phyloP scores from a whole-genome alignment of 1,140 invertebrate genomes.

The Bombus polaris region DNA sequence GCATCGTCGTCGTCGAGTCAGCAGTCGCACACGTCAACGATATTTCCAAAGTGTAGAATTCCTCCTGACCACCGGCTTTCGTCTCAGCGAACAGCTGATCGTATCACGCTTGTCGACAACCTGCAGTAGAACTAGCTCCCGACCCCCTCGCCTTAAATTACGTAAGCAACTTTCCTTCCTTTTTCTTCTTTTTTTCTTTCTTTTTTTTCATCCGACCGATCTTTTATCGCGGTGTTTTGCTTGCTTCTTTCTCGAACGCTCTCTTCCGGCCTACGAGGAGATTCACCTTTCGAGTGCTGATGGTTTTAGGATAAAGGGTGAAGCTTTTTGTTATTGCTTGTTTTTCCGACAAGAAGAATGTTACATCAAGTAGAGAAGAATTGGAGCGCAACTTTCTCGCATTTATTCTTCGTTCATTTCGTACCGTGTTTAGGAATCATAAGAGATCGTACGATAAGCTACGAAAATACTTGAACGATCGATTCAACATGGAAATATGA shows the following conservation, averaged over 20 bases:
- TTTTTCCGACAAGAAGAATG: background rate
- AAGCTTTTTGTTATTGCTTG: background rate
- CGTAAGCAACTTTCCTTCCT: conserved; percentile 26
- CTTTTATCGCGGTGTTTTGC: conserved; percentile 5
- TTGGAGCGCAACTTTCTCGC: no score
- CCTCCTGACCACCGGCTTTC: conserved; percentile 12
- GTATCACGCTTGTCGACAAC: conserved; percentile 33
- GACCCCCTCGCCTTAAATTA: conserved; percentile 17
- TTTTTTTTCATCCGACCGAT: no score
- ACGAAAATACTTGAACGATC: background rate
- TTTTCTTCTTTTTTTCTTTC: no score
- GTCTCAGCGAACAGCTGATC: conserved; percentile 41
- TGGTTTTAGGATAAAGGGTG: background rate
- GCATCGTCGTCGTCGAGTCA: conserved; percentile 40
- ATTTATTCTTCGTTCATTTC: background rate
- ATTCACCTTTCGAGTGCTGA: background rate
- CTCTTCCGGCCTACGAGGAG: background rate
- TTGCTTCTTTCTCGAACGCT: background rate
- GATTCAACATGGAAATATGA: background rate
- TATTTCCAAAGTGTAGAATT: conserved; percentile 35
- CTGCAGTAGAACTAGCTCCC: background rate
- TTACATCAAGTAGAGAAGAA: background rate
- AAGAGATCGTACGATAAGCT: background rate
- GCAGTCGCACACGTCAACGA: conserved; percentile 37
- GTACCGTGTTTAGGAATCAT: background rate